Percentiles rank a stretch among this genome's conserved stretches.
Conservation (phyloP, 2,888 invertebrate genomes). For the Smittia sp. region DNA sequence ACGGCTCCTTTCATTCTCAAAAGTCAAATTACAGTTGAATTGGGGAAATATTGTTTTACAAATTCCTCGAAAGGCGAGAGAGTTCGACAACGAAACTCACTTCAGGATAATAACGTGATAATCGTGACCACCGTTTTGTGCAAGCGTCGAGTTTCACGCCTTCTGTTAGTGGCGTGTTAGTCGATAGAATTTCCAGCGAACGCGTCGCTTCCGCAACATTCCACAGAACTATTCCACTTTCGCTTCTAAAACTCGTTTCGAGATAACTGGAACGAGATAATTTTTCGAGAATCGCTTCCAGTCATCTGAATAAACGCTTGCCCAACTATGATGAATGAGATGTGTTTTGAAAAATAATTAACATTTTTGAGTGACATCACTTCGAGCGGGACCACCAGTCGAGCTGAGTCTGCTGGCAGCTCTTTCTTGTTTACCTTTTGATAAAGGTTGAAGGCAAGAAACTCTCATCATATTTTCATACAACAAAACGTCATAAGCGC, state of each 20-base stretch:
- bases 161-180: not conserved
- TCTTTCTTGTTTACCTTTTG: slow-evolving; percentile 11
- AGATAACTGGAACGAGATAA: slow-evolving; percentile 32
- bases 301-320: not conserved
- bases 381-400: slow-evolving; percentile 33
- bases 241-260: slow-evolving; percentile 5
- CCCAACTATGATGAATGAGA: slow-evolving; percentile 31
- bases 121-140: not conserved
- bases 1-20: not conserved
- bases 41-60: slow-evolving; percentile 11
- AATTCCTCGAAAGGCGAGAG: not conserved
- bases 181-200: not conserved
- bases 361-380: slow-evolving; percentile 39
- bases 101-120: not conserved
- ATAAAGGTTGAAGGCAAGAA: slow-evolving; percentile 13
- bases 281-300: not conserved
- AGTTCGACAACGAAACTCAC: not conserved
- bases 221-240: not conserved
- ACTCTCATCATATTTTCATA: slow-evolving; percentile 25
- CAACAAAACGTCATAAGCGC: slow-evolving; percentile 37
- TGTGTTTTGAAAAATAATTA: slow-evolving; percentile 32
- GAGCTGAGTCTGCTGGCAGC: slow-evolving; percentile 5
- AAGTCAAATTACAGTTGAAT: slow-evolving; percentile 26
- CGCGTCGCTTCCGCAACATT: not conserved
- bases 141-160: not conserved